These are phyloP conservation scores for Ceriagrion tenellum DNA, from an alignment of 2,888 invertebrate genomes.

Conservation along the genomic window DNA sequence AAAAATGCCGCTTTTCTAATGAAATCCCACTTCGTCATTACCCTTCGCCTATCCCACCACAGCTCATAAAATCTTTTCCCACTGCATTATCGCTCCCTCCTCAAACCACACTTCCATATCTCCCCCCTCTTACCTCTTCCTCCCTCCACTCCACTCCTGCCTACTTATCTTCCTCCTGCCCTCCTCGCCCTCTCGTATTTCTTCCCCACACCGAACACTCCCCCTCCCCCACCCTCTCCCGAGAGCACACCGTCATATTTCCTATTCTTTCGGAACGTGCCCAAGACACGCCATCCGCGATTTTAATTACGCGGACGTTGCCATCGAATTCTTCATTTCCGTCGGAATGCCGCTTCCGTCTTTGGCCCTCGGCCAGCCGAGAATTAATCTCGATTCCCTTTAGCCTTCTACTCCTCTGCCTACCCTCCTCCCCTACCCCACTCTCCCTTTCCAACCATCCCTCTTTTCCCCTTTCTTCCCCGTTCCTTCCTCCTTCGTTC, in stretches of 20 bases:
- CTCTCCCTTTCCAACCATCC: neutral
- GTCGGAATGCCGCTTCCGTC: constrained; percentile 43
- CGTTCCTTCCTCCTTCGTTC: no score
- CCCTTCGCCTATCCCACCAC: neutral
- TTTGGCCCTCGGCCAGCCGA: neutral
- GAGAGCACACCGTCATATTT: neutral
- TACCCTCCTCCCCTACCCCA: neutral
- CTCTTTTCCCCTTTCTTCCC: no score
- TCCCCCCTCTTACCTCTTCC: neutral
- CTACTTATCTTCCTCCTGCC: neutral
- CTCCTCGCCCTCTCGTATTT: neutral
- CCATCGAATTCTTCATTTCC: constrained; percentile 53
- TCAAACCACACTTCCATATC: neutral
- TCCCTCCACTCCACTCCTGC: neutral
- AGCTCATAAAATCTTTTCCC: neutral
- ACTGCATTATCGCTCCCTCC: neutral
- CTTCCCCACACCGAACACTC: neutral
- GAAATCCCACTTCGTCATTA: neutral
- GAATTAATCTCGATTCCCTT: constrained; percentile 23
- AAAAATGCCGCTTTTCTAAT: neutral
- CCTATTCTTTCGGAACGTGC: constrained; percentile 32
- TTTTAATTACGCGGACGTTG: constrained; percentile 43
- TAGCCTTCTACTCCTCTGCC: neutral
- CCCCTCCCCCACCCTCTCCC: no score
- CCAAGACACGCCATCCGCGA: constrained; percentile 31